Percentiles rank a stretch among this genome's conserved stretches.
Evolutionary conservation across 1,140 invertebrate species (phyloP).

Genomic region (Latrodectus geometricus): DNA sequence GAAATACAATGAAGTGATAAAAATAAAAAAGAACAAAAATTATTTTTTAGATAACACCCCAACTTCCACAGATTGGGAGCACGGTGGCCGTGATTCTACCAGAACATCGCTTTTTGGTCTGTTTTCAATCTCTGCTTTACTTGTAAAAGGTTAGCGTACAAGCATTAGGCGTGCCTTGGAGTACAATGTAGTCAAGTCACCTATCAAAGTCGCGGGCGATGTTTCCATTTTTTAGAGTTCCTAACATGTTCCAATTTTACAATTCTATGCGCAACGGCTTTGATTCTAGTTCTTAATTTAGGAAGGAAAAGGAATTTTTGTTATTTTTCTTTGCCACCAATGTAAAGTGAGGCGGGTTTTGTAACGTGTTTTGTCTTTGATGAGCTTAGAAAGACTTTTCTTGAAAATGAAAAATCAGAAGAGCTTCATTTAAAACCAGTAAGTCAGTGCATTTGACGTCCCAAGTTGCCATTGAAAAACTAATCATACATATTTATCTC

Average conservation of each 20-base stretch:
- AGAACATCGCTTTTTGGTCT: constrained; percentile 48
- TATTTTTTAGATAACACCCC: not conserved
- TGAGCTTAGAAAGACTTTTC: not conserved
- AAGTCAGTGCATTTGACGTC: too few relatives aligned
- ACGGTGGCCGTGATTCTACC: constrained; percentile 20
- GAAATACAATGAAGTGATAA: constrained; percentile 34
- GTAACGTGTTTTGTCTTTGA: constrained; percentile 30
- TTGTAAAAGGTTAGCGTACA: constrained; percentile 49
- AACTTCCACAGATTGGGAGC: constrained; percentile 30
- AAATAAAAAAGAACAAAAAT: constrained; percentile 2
- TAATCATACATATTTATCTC: too few relatives aligned
- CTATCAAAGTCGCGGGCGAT: constrained; percentile 39
- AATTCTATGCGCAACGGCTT: constrained; percentile 23
- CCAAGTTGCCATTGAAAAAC: too few relatives aligned
- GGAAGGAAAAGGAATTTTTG: constrained; percentile 22
- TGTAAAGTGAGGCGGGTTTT: constrained; percentile 16
- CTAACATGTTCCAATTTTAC: constrained; percentile 52
- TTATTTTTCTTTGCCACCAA: constrained; percentile 22
- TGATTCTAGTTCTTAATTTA: constrained; percentile 52
- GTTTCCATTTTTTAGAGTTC: constrained; percentile 55
- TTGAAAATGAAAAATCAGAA: not conserved
- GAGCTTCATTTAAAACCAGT: not conserved
- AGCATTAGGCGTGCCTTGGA: constrained; percentile 53
- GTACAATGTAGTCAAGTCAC: constrained; percentile 54
- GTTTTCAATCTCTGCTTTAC: constrained; percentile 43